These are phyloP conservation scores for Bellardia pandia DNA, from an alignment of 2,888 invertebrate genomes.

Conservation along the genomic window DNA sequence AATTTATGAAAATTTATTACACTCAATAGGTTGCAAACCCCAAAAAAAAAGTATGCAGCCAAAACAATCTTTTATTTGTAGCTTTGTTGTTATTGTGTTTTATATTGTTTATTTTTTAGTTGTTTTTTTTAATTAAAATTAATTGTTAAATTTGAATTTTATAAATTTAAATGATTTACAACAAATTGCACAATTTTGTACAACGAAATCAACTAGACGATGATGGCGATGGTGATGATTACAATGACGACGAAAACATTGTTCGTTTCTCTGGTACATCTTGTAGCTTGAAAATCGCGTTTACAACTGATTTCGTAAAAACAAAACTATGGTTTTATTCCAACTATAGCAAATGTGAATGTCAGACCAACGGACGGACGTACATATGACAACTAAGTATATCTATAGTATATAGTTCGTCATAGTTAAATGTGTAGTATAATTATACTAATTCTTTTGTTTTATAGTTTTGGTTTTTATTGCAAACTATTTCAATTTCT, in stretches of 20 bases:
- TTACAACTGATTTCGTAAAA: constrained; percentile 67
- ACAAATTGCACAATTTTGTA: constrained; percentile 39
- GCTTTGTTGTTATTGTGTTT: constrained; percentile 17
- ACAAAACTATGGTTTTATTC: constrained; percentile 41
- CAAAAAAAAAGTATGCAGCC: constrained; percentile 6
- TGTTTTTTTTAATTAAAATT: constrained; percentile 52
- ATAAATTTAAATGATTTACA: constrained; percentile 59
- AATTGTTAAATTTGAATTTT: constrained; percentile 62
- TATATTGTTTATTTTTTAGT: constrained; percentile 11
- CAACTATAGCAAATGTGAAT: not conserved
- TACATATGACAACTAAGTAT: not conserved
- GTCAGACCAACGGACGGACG: not conserved
- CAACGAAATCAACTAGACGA: not conserved
- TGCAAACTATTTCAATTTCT: constrained; percentile 38
- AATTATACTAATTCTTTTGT: constrained; percentile 53
- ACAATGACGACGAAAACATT: constrained; percentile 15
- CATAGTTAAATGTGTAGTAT: not conserved
- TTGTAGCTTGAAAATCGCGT: constrained; percentile 70
- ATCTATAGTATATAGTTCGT: constrained; percentile 21
- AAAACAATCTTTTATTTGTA: constrained; percentile 39
- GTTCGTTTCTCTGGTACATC: constrained; percentile 60
- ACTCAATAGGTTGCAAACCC: constrained; percentile 8
- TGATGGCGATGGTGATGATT: not conserved
- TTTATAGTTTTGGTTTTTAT: constrained; percentile 28
- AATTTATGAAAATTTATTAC: constrained; percentile 60